These are phyloP conservation scores for Acanthurus tractus DNA, from an alignment of 2,797 vertebrate genomes.

Conservation along the genomic window DNA sequence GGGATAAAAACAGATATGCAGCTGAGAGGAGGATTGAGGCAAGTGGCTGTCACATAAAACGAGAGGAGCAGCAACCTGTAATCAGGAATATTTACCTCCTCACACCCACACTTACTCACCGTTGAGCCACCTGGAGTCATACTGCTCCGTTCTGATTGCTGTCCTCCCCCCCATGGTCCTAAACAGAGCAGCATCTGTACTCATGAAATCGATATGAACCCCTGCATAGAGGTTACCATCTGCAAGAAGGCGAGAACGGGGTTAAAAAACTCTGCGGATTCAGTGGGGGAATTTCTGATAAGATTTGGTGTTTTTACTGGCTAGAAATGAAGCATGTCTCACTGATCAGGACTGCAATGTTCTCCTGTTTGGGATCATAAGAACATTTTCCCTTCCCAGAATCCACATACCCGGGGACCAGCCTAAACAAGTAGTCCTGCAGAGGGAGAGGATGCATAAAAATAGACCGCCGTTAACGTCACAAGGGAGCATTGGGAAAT, in stretches of 20 bases:
- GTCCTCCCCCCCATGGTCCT: constrained; percentile 87
- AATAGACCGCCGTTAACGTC: constrained; percentile 63
- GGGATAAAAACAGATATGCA: constrained; percentile 62
- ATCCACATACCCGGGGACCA: constrained; percentile 87
- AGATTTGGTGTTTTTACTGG: not conserved
- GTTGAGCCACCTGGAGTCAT: constrained; percentile 89
- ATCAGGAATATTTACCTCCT: constrained; percentile 63
- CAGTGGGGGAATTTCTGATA: constrained; percentile 1
- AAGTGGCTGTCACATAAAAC: constrained; percentile 69
- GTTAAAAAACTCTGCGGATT: constrained; percentile 3
- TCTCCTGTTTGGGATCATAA: constrained; percentile 90
- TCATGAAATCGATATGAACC: constrained; percentile 90
- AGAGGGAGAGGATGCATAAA: constrained; percentile 50
- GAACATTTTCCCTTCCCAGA: constrained; percentile 91
- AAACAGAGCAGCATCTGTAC: constrained; percentile 88
- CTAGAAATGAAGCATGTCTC: constrained; percentile 57
- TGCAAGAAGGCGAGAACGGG: constrained; percentile 49
- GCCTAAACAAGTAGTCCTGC: constrained; percentile 90
- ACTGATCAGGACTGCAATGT: constrained; percentile 87
- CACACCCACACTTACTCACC: constrained; percentile 81
- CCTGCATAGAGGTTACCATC: constrained; percentile 88
- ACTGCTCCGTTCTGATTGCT: constrained; percentile 88
- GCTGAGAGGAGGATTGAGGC: constrained; percentile 54
- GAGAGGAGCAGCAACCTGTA: constrained; percentile 63
- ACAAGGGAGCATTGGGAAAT: constrained; percentile 65